phyloP scores from a whole-genome alignment of 1,140 invertebrate genomes.

The Drosophila melanica region DNA sequence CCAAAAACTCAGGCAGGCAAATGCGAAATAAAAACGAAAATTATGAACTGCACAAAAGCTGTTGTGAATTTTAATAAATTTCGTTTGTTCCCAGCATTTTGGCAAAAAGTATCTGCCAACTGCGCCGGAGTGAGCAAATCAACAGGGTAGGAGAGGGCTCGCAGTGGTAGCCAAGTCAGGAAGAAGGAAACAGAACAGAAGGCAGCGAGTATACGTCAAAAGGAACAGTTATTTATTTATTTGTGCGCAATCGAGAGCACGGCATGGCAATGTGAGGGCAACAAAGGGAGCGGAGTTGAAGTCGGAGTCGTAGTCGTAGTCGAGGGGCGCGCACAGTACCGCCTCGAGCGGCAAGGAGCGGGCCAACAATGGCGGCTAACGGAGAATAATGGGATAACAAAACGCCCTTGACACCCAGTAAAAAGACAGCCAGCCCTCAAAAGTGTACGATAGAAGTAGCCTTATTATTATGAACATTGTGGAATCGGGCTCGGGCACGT shows the following conservation, averaged over 20 bases:
- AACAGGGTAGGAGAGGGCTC: conserved; percentile 20
- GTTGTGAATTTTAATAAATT: conserved; percentile 83
- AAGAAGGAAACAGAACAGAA: conserved; percentile 24
- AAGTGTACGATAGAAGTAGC: conserved; percentile 64
- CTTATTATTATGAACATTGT: conserved; percentile 81
- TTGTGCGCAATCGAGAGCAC: conserved; percentile 69
- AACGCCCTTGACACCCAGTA: conserved; percentile 84
- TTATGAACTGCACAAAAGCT: conserved; percentile 83
- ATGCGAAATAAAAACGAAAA: conserved; percentile 81
- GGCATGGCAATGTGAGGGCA: conserved; percentile 13
- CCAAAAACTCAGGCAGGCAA: conserved; percentile 56
- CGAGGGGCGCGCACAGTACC: conserved; percentile 19
- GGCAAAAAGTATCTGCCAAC: conserved; percentile 57
- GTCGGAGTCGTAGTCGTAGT: background rate
- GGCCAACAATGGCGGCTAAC: conserved; percentile 76
- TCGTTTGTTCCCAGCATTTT: conserved; percentile 42
- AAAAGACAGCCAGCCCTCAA: conserved; percentile 79
- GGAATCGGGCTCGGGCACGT: conserved; percentile 60
- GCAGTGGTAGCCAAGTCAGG: conserved; percentile 39
- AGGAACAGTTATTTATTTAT: conserved; percentile 84
- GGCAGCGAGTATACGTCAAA: conserved; percentile 75
- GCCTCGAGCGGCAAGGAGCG: conserved; percentile 38
- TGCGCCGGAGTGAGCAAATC: conserved; percentile 74
- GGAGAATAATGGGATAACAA: conserved; percentile 84
- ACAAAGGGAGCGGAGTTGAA: background rate